Evolutionary conservation across 2,888 invertebrate genomes (phyloP), one percentile per base, ranked within the genome.

Genomic region (Diarsia rubi): DNA sequence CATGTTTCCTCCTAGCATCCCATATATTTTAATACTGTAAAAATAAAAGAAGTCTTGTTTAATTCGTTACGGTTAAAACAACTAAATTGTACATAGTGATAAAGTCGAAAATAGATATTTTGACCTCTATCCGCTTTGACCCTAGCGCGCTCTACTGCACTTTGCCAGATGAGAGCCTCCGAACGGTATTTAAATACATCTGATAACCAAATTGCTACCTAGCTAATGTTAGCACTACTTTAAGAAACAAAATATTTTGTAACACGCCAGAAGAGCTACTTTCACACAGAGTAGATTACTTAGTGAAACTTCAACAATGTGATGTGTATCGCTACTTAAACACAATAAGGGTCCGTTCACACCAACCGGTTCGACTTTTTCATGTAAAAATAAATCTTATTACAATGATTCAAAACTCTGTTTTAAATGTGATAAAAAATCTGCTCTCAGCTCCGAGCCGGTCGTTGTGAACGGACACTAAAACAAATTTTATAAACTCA

Each of bases 121-220:
- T 24, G 0, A 11, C 47, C 14, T 49, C 1, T 5, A n/a, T 37
- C 24, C 52, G 52, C 52, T 76, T 54, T 37, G 37, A 54, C 37
- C 12, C 6, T 37, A 4, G 21, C 31, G 12, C 62, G 76, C 73
- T 76, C 49, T 45, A 21, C n/a, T 77, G 16, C 44, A 76, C 45
- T 76, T 74, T 74, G 31, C 24, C 77, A 37, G 9, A 6, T 45
- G 77, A 73, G 42, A 37, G 54, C 52, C 14, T 9, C 6, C 44
- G 19, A 27, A n/a, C 21, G 8, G 16, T 44, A 24, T 45, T 75
- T 73, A 3, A 45, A 54, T 11, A 59, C 27, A 1, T 74, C 27
- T 11, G 27, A 0, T 9, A 49, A 19, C 19, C 0, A 37, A 37
- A 37, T 37, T 37, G 37, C 37, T 27, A n/a, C 16, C 0, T 3